phyloP scores from a whole-genome alignment of 2,888 invertebrate genomes.

The Pheosia tremula region DNA sequence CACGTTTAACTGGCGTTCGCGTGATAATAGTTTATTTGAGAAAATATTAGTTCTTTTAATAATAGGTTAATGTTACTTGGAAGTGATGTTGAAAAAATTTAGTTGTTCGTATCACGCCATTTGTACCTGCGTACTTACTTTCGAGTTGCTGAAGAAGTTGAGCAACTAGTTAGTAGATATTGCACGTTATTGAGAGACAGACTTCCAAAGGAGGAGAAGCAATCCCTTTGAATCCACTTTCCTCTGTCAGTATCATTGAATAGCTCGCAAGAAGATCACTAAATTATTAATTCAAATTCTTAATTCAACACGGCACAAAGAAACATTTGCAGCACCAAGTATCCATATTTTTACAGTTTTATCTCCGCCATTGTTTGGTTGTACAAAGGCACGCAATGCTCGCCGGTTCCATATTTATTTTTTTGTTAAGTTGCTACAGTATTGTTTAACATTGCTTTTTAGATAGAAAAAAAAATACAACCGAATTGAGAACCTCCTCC shows the following conservation, averaged over 20 bases:
- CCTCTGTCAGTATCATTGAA: too few species aligned
- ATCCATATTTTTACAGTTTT: constrained; percentile 6
- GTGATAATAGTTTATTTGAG: constrained; percentile 6
- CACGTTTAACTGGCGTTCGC: constrained; percentile 19
- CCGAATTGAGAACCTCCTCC: too few species aligned
- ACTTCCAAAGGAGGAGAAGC: too few species aligned
- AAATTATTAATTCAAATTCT: neutral
- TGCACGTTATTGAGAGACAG: too few species aligned
- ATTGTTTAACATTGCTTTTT: neutral
- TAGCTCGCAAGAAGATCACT: too few species aligned
- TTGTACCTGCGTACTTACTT: neutral
- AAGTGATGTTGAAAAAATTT: neutral
- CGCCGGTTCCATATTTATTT: neutral
- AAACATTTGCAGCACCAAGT: neutral
- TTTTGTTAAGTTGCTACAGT: neutral
- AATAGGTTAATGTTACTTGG: neutral
- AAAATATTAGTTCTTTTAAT: neutral
- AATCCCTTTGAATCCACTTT: too few species aligned
- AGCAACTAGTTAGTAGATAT: too few species aligned
- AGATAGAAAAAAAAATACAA: neutral
- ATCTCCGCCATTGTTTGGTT: neutral
- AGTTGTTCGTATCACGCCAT: neutral
- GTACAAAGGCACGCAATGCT: neutral
- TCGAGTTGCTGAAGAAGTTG: too few species aligned
- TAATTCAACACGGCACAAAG: neutral